Evolutionary conservation across 2,113 vertebrate genomes (phyloP).

Genomic region (Phyllostomus hastatus): DNA sequence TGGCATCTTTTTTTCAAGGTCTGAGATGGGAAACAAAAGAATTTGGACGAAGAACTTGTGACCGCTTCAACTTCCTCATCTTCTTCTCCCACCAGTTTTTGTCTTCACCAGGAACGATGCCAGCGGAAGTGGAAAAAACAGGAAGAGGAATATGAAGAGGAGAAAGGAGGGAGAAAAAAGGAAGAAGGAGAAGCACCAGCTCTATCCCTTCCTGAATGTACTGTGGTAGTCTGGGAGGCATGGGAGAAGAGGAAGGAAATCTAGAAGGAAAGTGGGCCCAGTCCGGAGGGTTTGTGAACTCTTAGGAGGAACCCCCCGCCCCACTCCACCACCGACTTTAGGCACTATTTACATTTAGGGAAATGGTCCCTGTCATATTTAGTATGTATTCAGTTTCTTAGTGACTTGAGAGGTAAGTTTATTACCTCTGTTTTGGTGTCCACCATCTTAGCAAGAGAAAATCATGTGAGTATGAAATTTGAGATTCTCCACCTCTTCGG

Average conservation of each 20-base stretch:
- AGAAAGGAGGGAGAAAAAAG: not conserved
- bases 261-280: not conserved
- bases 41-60: not conserved
- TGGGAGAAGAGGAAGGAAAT: not conserved
- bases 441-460: not conserved
- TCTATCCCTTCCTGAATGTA: not conserved
- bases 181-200: not conserved
- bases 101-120: not conserved
- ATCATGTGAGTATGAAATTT: not conserved
- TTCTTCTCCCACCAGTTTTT: not conserved
- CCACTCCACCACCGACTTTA: too few relatives aligned
- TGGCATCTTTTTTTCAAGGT: not conserved
- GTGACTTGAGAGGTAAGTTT: not conserved
- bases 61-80: not conserved
- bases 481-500: not conserved
- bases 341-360: not conserved
- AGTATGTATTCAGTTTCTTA: not conserved
- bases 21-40: constrained; percentile 22
- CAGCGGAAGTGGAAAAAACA: not conserved
- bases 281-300: too few relatives aligned
- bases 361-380: not conserved
- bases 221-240: not conserved
- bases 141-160: not conserved
- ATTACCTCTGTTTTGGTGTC: constrained; percentile 6
- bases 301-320: not conserved